Base-by-base conservation (phyloP, 2,888 invertebrate species). In the Agrochola lychnidis region DNA sequence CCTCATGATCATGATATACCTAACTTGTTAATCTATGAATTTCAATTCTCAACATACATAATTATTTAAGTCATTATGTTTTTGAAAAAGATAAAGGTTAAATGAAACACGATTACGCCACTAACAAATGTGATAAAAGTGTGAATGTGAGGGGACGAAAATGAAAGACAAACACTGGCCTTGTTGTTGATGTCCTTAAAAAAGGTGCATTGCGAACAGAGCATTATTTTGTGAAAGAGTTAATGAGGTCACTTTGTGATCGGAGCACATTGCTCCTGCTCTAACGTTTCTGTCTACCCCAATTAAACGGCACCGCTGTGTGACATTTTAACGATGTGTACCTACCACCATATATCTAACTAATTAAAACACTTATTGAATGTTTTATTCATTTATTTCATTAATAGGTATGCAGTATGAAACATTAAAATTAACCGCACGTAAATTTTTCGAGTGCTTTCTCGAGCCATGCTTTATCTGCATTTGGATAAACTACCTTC, bases 371-470 rank as follows among this genome's bases (percentile, higher is more conserved):
- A 30, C 9, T 45, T 6, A 45, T 1, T 30, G 19, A 1, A 61
- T 72, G 42, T 62, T 77, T 61, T 77, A 73, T 73, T 73, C 45
- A 59, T 62, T 77, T 61, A 81, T 61, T 73, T 73, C 36, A 59
- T 80, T 42, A 42, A 19, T 36, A 25, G 1, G 0, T 25, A n/a
- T 14, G 2, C 25, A n/a, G n/a, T 22, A 80, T 45, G 22, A 36
- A 51, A 53, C 7, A 80, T 53, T 61, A 5, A 51, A 57, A 57
- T 36, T 36, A 36, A 57, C 51, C 56, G 56, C 12, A 81, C 42
- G 42, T 81, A 36, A 63, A 42, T 42, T 56, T 81, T 82, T 53
- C 12, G 14, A 10, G 0, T 53, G 42, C 25, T 63, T 30, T 36
- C 19, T 76, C 16, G 16, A n/a, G n/a, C 14, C 5, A 36, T 25